Evolutionary conservation across 2,113 vertebrate species (phyloP).

Genomic region (Chinchilla lanigera): DNA sequence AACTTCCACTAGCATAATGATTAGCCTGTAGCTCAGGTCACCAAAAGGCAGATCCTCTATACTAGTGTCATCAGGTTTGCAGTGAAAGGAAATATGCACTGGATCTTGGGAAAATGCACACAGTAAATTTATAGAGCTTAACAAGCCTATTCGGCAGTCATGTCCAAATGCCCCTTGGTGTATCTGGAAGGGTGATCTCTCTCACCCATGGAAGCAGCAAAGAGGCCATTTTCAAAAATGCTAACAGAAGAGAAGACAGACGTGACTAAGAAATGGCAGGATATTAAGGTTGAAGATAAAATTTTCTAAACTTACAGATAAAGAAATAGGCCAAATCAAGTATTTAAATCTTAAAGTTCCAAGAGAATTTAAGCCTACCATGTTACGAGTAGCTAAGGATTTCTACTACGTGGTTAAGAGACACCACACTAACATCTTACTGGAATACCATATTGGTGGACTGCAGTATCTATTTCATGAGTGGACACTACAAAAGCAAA

Average conservation of each 20-base stretch:
- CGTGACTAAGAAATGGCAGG: not conserved
- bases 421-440: not conserved
- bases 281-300: not conserved
- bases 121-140: not conserved
- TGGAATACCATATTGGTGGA: not conserved
- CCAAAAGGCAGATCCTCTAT: not conserved
- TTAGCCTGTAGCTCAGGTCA: not conserved
- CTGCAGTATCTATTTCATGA: not conserved
- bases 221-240: not conserved
- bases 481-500: constrained; percentile 56
- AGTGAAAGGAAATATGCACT: no score
- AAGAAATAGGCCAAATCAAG: not conserved
- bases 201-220: not conserved
- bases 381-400: not conserved
- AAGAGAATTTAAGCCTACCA: not conserved
- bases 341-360: not conserved
- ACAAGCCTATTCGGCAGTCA: not conserved
- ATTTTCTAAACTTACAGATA: not conserved
- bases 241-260: not conserved
- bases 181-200: not conserved
- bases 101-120: not conserved
- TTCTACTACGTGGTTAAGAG: not conserved
- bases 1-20: not conserved
- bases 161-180: not conserved
- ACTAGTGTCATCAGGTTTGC: not conserved